Conservation (phyloP, 30 jellyfish, hydroid and myxozoan species). For the Aurelia coerulea region DNA sequence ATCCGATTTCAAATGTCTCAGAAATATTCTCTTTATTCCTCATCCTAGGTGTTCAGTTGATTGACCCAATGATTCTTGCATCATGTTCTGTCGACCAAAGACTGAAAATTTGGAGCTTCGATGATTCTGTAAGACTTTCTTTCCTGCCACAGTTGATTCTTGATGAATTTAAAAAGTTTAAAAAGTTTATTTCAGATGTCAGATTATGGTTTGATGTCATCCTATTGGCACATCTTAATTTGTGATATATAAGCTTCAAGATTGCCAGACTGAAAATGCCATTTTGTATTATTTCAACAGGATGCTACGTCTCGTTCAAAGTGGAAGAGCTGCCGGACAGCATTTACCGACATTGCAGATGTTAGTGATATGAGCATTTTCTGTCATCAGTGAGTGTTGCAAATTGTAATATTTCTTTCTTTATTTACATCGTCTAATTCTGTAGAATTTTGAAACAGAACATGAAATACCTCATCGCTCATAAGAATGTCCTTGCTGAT, state of each 20-base stretch:
- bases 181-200: not conserved
- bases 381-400: too few species aligned
- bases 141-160: not conserved
- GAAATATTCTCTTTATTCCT: not conserved
- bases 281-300: not conserved
- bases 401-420: too few species aligned
- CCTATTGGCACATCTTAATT: not conserved
- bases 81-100: conserved; percentile 57
- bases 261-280: too few species aligned
- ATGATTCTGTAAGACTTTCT: not conserved
- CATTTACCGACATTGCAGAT: conserved; percentile 37
- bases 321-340: conserved; percentile 5
- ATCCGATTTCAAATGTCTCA: too few species aligned
- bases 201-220: too few species aligned
- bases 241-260: not conserved
- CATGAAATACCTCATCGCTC: too few species aligned
- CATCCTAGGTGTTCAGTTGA: conserved; percentile 14
- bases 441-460: too few species aligned
- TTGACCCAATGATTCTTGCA: not conserved
- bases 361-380: conserved; percentile 1
- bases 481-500: too few species aligned
- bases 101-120: conserved; percentile 33
- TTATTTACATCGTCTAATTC: too few species aligned
- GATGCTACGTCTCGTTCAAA: not conserved
- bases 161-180: too few species aligned